These are phyloP conservation scores for Urechis unicinctus DNA, from an alignment of 2,888 invertebrate species.

Conservation along the genomic window DNA sequence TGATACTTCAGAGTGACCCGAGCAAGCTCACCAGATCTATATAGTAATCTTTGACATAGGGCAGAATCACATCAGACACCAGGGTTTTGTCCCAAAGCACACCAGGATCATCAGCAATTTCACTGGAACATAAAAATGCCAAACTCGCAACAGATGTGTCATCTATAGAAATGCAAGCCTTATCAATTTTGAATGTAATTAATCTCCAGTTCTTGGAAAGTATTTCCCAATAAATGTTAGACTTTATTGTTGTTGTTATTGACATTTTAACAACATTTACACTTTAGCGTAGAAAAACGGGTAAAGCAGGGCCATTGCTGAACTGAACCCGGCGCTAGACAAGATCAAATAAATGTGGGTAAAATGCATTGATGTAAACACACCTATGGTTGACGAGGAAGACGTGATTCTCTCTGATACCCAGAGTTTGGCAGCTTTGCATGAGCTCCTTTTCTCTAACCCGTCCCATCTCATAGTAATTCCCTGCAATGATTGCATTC, in stretches of 20 bases:
- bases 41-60: slow-evolving; percentile 58
- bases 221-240: too few species aligned
- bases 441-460: slow-evolving; percentile 73
- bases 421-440: slow-evolving; percentile 71
- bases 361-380: too few species aligned
- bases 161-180: too few species aligned
- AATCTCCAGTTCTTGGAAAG: too few species aligned
- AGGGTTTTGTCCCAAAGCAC: slow-evolving; percentile 67
- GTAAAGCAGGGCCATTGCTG: not conserved
- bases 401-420: slow-evolving; percentile 68
- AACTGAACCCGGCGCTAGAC: not conserved
- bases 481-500: slow-evolving; percentile 56
- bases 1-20: too few species aligned
- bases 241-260: too few species aligned
- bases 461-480: slow-evolving; percentile 62
- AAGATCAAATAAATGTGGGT: too few species aligned
- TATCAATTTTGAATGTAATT: too few species aligned
- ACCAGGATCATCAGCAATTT: slow-evolving; percentile 54
- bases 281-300: too few species aligned
- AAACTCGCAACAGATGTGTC: too few species aligned
- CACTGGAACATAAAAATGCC: slow-evolving; percentile 21
- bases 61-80: slow-evolving; percentile 56
- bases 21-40: slow-evolving; percentile 22
- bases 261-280: too few species aligned
- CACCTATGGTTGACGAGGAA: slow-evolving; percentile 56